Evolutionary conservation across 2,888 invertebrate genomes (phyloP).

Genomic region (Folsomia candida): DNA sequence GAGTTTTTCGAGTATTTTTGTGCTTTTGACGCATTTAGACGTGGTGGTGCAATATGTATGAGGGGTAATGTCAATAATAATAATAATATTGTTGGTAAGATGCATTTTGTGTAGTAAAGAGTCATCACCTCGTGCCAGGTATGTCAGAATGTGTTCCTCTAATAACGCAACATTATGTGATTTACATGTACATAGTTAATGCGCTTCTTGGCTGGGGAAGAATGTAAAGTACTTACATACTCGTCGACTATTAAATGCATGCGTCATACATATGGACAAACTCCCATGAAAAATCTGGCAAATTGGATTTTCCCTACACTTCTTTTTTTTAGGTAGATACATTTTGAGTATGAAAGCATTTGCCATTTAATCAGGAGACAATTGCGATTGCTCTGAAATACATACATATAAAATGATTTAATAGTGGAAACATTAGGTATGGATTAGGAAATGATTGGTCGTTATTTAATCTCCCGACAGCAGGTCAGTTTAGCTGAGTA

Average conservation of each 20-base stretch:
- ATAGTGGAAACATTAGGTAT: background rate
- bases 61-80: background rate
- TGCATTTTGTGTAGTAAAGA: too few relatives aligned
- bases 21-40: background rate
- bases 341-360: too few relatives aligned
- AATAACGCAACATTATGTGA: background rate
- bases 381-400: too few relatives aligned
- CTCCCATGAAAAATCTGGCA: constrained; percentile 32
- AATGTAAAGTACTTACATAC: too few relatives aligned
- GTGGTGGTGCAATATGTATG: background rate
- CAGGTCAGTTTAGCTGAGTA: background rate
- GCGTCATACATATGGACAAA: too few relatives aligned
- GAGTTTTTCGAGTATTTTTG: background rate
- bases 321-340: too few relatives aligned
- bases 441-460: background rate
- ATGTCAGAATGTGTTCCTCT: background rate
- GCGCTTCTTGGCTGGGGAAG: too few relatives aligned
- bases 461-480: background rate
- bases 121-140: background rate
- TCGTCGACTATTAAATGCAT: too few relatives aligned
- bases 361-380: too few relatives aligned
- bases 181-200: background rate
- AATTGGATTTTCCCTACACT: too few relatives aligned
- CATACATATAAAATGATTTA: too few relatives aligned
- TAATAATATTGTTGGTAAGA: background rate